phyloP scores from a whole-genome alignment of 1,140 invertebrate genomes.

The Cheumatopsyche charites region DNA sequence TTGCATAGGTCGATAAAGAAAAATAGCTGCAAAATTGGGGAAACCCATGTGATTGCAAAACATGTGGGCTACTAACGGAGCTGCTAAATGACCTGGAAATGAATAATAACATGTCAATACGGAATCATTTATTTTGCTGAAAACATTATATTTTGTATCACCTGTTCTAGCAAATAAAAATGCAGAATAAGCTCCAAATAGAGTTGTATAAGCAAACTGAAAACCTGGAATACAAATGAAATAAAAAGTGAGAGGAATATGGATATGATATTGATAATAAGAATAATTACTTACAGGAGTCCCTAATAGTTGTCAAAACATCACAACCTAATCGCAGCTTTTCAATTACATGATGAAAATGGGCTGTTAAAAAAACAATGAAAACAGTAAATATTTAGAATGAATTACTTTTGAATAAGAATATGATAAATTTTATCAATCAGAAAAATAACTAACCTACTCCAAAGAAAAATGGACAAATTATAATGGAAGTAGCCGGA shows the following conservation, averaged over 20 bases:
- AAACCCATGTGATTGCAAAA: constrained; percentile 98
- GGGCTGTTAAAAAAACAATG: constrained; percentile 69
- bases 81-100: constrained; percentile 80
- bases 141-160: constrained; percentile 47
- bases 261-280: constrained; percentile 10
- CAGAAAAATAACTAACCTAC: no score
- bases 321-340: constrained; percentile 72
- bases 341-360: constrained; percentile 91
- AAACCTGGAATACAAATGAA: constrained; percentile 73
- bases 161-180: constrained; percentile 82
- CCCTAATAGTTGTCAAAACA: constrained; percentile 69
- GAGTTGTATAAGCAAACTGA: constrained; percentile 88
- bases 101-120: not conserved
- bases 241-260: constrained; percentile 35
- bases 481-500: constrained; percentile 77
- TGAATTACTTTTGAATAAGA: not conserved
- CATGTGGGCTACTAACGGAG: constrained; percentile 87
- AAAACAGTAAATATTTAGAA: not conserved
- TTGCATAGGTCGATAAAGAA: constrained; percentile 70
- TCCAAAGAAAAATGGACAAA: constrained; percentile 92
- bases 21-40: constrained; percentile 83
- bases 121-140: not conserved
- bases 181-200: constrained; percentile 93
- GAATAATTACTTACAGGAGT: constrained; percentile 67
- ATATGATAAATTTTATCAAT: not conserved